Evolutionary conservation across 2,113 vertebrate genomes (phyloP).

Genomic region (Lutjanus erythropterus): DNA sequence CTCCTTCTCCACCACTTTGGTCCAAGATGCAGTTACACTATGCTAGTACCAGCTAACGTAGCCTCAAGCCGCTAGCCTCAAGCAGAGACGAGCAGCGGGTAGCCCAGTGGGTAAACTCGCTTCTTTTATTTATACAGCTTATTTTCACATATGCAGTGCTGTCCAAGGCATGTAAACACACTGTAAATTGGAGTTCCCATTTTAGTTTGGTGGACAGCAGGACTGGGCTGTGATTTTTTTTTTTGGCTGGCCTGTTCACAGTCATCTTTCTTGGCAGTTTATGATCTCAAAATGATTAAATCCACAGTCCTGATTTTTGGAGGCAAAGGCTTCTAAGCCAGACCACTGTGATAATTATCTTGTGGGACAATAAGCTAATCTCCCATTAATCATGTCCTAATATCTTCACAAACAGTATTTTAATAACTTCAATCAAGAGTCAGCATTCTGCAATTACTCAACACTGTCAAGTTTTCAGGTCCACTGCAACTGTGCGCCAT

Average conservation of each 20-base stretch:
- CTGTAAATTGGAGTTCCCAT: not conserved
- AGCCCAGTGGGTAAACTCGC: not conserved
- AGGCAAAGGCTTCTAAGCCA: not conserved
- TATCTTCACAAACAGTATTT: not conserved
- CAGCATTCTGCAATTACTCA: not conserved
- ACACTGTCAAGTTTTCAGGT: not conserved
- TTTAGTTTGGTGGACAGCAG: not conserved
- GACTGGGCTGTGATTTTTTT: not conserved
- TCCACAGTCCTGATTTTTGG: not conserved
- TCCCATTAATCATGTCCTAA: not conserved
- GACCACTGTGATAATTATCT: not conserved
- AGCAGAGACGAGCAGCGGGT: not conserved
- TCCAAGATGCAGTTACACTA: not conserved
- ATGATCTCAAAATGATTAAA: not conserved
- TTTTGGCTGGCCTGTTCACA: too few relatives aligned
- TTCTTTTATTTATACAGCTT: not conserved
- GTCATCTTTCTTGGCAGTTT: not conserved
- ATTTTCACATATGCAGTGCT: not conserved
- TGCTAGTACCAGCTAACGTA: not conserved
- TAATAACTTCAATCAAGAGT: slow-evolving; percentile 7
- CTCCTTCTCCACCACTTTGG: not conserved
- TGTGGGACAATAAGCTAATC: not conserved
- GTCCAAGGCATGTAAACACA: not conserved
- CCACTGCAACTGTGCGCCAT: not conserved
- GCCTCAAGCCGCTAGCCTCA: not conserved